Conservation (phyloP, 2,113 vertebrate genomes). For the Phainopepla nitens region DNA sequence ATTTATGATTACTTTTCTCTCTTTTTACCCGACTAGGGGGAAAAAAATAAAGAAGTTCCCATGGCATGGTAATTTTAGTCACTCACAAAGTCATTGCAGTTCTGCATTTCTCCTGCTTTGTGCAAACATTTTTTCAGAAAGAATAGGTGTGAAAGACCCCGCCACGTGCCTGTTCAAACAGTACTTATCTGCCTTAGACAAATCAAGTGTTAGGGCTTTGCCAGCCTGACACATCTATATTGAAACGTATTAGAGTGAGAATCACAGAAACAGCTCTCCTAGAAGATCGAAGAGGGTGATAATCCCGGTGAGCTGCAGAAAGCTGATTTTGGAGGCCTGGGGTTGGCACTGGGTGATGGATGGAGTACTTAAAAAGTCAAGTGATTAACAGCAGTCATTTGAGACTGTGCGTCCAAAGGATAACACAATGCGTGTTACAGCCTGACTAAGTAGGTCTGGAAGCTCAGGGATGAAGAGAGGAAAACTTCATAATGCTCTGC, state of each 20-base stretch:
- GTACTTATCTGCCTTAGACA: constrained; percentile 4
- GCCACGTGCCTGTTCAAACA: not conserved
- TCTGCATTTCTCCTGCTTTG: not conserved
- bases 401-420: not conserved
- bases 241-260: not conserved
- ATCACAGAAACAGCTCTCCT: not conserved
- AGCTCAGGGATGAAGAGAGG: not conserved
- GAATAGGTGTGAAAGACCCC: not conserved
- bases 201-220: not conserved
- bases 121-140: not conserved
- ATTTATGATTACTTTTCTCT: not conserved
- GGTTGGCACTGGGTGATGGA: not conserved
- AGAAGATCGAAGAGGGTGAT: not conserved
- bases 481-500: not conserved
- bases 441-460: not conserved
- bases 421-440: not conserved
- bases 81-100: not conserved
- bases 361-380: not conserved
- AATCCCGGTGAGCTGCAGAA: not conserved
- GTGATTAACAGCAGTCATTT: not conserved
- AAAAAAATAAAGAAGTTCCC: not conserved
- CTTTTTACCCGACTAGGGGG: not conserved
- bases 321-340: not conserved
- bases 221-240: not conserved
- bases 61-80: not conserved